phyloP scores from a whole-genome alignment of 2,888 invertebrate species.

The Dexiosoma caninum region DNA sequence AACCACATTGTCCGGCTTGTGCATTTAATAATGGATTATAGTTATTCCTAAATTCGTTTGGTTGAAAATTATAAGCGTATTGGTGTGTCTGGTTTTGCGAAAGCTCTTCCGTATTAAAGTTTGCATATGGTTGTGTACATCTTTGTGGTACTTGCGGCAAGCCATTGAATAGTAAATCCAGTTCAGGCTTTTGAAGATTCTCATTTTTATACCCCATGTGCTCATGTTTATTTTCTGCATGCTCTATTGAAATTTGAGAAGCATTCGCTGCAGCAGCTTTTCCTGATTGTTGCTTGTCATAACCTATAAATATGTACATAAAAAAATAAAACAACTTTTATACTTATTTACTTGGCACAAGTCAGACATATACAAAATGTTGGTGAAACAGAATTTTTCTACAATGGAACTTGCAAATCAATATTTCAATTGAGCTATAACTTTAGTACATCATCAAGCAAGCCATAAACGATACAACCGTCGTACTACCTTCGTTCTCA shows the following conservation, averaged over 20 bases:
- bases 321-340: neutral
- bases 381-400: no score
- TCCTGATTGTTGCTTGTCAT: neutral
- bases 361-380: no score
- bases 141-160: constrained; percentile 28
- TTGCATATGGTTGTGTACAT: neutral
- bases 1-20: neutral
- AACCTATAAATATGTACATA: neutral
- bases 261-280: neutral
- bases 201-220: neutral
- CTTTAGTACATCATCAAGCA: no score
- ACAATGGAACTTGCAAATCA: no score
- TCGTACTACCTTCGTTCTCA: no score
- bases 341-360: no score
- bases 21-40: neutral
- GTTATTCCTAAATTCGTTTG: neutral
- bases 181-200: neutral
- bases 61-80: neutral
- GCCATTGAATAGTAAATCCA: constrained; percentile 1
- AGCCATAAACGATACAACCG: no score
- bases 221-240: neutral
- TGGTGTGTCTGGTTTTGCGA: neutral
- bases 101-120: neutral
- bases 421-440: no score
- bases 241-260: neutral